Evolutionary conservation across 2,797 vertebrate species (phyloP).

Genomic region (Sebastes steindachneri): DNA sequence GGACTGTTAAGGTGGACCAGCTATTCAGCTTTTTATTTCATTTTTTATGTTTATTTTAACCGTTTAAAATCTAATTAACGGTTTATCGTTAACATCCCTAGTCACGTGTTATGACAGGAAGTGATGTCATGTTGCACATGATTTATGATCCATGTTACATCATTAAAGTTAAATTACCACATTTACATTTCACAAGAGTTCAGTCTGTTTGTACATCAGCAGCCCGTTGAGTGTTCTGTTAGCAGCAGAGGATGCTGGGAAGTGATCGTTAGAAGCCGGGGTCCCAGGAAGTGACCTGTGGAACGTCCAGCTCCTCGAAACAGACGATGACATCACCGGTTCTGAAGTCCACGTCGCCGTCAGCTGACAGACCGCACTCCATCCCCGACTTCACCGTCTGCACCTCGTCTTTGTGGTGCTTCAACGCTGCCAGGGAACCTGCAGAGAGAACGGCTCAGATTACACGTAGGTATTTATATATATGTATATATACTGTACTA

Average conservation of each 20-base stretch:
- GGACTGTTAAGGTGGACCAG: no score
- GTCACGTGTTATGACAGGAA: neutral
- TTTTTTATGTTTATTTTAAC: no score
- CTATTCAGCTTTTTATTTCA: no score
- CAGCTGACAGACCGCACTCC: constrained; percentile 92
- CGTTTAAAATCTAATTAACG: no score
- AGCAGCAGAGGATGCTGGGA: constrained; percentile 10
- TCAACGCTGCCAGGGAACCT: constrained; percentile 88
- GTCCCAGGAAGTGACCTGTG: constrained; percentile 89
- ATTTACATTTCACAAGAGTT: neutral
- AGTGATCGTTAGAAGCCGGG: constrained; percentile 86
- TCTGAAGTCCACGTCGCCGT: constrained; percentile 80
- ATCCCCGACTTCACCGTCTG: constrained; percentile 86
- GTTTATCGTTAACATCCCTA: no score
- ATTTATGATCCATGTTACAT: neutral
- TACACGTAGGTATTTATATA: no score
- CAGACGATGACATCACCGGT: constrained; percentile 89
- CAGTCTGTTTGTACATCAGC: neutral
- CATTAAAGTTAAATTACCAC: neutral
- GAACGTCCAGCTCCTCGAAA: constrained; percentile 81
- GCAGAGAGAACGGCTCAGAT: neutral
- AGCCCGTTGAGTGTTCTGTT: neutral
- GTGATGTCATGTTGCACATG: neutral
- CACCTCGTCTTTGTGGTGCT: constrained; percentile 92
- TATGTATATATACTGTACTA: no score